phyloP scores from a whole-genome alignment of 2,888 invertebrate genomes.

The Anarsia innoxiella region DNA sequence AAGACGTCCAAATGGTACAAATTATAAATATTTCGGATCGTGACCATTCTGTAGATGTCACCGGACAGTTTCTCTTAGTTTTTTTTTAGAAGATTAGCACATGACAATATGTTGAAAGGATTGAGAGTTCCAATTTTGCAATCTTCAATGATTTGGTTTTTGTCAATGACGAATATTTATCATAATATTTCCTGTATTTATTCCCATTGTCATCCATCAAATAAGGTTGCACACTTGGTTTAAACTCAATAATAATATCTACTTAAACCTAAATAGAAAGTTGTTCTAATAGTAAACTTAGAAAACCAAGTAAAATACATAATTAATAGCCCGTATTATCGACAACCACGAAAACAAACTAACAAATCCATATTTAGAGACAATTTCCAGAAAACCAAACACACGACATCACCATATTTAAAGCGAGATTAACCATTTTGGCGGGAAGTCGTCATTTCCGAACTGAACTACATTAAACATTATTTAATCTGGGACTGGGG shows the following conservation, averaged over 20 bases:
- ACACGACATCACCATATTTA: slow-evolving; percentile 52
- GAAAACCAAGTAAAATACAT: slow-evolving; percentile 2
- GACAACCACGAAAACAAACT: slow-evolving; percentile 39
- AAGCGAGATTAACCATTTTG: slow-evolving; percentile 56
- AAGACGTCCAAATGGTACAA: slow-evolving; percentile 34
- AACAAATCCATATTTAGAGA: slow-evolving; percentile 45
- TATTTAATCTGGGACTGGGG: slow-evolving; percentile 14
- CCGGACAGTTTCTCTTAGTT: slow-evolving; percentile 34
- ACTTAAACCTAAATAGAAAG: too few relatives aligned
- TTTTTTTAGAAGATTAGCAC: slow-evolving; percentile 29
- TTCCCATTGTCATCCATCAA: too few relatives aligned
- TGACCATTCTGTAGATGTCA: slow-evolving; percentile 30
- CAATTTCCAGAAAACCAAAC: slow-evolving; percentile 41
- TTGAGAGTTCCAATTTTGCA: slow-evolving; percentile 30
- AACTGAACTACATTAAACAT: slow-evolving; percentile 32
- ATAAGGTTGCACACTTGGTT: too few relatives aligned
- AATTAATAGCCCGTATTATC: slow-evolving; percentile 13
- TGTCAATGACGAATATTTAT: too few relatives aligned
- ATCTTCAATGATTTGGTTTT: slow-evolving; percentile 19
- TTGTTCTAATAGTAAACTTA: too few relatives aligned
- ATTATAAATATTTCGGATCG: slow-evolving; percentile 54
- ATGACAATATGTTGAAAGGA: slow-evolving; percentile 28
- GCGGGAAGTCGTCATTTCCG: slow-evolving; percentile 59
- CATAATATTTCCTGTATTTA: too few relatives aligned
- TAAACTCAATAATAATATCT: too few relatives aligned